These are phyloP conservation scores for Addax nasomaculatus DNA, from an alignment of 2,113 vertebrate genomes.

Conservation along the genomic window DNA sequence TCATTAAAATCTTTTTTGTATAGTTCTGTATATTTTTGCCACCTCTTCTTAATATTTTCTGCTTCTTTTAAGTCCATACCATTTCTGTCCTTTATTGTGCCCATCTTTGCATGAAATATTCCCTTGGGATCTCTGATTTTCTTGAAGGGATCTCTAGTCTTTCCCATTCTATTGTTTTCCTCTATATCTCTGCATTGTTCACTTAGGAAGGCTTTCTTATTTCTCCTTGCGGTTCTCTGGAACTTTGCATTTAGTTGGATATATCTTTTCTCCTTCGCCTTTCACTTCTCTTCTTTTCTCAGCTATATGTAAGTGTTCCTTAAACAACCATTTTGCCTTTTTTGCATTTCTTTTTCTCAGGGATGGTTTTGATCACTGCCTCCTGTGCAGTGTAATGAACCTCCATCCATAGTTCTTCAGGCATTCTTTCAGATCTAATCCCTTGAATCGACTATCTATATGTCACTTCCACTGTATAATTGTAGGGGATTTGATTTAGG, in stretches of 20 bases:
- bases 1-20: background rate
- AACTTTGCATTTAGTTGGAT: background rate
- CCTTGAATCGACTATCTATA: background rate
- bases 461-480: background rate
- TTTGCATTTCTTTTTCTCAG: background rate
- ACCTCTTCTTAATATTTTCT: background rate
- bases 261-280: background rate
- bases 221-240: background rate
- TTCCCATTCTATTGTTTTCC: background rate
- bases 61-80: background rate
- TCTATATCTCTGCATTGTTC: background rate
- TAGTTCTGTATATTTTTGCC: background rate
- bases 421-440: background rate
- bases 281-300: background rate
- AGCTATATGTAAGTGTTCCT: background rate
- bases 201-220: background rate
- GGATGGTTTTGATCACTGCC: background rate
- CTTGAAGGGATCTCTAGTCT: background rate
- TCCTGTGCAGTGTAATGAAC: background rate
- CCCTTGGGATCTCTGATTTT: background rate
- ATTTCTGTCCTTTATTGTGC: background rate
- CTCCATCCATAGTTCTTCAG: background rate
- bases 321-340: background rate
- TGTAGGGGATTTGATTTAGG: background rate
- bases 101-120: background rate